phyloP scores from a whole-genome alignment of 2,888 invertebrate genomes.

The Melanotus villosus region DNA sequence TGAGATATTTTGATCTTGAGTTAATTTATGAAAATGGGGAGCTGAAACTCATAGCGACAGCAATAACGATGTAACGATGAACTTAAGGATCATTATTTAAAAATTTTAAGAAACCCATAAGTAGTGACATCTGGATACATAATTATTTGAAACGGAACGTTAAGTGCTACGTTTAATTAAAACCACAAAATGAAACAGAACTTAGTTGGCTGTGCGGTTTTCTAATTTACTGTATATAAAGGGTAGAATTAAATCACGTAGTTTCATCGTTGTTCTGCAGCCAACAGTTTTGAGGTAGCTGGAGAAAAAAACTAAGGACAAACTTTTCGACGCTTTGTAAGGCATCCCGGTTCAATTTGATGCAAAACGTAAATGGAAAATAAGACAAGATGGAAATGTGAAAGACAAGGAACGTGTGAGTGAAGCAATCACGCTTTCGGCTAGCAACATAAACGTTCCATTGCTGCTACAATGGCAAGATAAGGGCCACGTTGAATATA shows the following conservation, averaged over 20 bases:
- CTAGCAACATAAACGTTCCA: constrained; percentile 52
- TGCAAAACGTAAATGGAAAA: constrained; percentile 39
- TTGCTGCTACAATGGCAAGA: constrained; percentile 51
- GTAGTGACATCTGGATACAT: constrained; percentile 46
- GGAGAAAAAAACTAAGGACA: constrained; percentile 33
- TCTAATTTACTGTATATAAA: constrained; percentile 50
- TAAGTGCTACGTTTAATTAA: constrained; percentile 54
- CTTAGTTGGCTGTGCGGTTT: constrained; percentile 51
- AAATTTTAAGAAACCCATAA: constrained; percentile 35
- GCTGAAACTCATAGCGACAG: too few relatives aligned
- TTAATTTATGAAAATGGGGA: too few relatives aligned
- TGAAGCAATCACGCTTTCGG: constrained; percentile 50
- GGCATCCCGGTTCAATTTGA: constrained; percentile 31
- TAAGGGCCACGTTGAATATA: constrained; percentile 49
- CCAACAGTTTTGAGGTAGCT: constrained; percentile 25
- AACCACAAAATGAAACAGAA: constrained; percentile 53
- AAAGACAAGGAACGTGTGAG: constrained; percentile 44
- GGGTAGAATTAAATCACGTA: constrained; percentile 42
- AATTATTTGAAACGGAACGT: constrained; percentile 47
- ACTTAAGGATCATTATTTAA: constrained; percentile 23
- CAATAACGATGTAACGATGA: background rate
- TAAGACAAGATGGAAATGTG: constrained; percentile 44
- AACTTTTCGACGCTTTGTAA: constrained; percentile 35
- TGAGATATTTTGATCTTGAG: too few relatives aligned
- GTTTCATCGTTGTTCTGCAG: constrained; percentile 33